A percentile compares a stretch with the other conserved stretches of the same genome.
phyloP scores from a whole-genome alignment of 2,113 vertebrate genomes.

The Nothocercus julius region DNA sequence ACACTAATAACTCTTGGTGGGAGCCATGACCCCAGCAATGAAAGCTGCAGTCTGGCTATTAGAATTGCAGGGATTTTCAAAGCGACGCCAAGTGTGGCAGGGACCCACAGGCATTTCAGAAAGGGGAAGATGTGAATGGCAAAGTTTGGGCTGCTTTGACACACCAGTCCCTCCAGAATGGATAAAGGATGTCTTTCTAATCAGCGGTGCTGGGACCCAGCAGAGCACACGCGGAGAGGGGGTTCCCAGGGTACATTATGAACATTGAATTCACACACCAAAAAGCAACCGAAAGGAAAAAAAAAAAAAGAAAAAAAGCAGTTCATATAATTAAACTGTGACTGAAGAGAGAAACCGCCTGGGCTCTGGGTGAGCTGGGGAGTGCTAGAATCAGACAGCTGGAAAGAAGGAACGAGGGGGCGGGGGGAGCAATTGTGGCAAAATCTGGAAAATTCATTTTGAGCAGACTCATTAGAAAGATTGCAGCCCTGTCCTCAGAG shows the following conservation, averaged over 20 bases:
- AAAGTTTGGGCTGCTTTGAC: constrained; percentile 12
- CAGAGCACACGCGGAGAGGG: neutral
- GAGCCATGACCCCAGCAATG: neutral
- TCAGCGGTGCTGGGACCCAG: constrained; percentile 21
- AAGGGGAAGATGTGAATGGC: neutral
- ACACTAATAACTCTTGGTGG: neutral
- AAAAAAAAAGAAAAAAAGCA: neutral
- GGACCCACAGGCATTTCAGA: neutral
- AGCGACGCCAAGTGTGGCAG: neutral
- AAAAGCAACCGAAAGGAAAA: constrained; percentile 16
- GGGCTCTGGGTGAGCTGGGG: neutral
- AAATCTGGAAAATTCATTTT: constrained; percentile 39
- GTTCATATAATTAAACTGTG: neutral
- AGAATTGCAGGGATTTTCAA: neutral
- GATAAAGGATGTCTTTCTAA: constrained; percentile 38
- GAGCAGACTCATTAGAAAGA: constrained; percentile 19
- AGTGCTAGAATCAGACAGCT: constrained; percentile 18
- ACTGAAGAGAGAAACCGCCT: neutral
- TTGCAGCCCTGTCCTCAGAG: neutral
- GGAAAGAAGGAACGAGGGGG: neutral
- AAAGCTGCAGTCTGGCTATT: neutral
- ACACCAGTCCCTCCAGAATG: neutral
- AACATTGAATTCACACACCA: constrained; percentile 25
- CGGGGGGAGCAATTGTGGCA: neutral
- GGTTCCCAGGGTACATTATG: constrained; percentile 22